These are phyloP conservation scores for Hedya salicella DNA, from an alignment of 2,888 invertebrate genomes.

Conservation along the genomic window DNA sequence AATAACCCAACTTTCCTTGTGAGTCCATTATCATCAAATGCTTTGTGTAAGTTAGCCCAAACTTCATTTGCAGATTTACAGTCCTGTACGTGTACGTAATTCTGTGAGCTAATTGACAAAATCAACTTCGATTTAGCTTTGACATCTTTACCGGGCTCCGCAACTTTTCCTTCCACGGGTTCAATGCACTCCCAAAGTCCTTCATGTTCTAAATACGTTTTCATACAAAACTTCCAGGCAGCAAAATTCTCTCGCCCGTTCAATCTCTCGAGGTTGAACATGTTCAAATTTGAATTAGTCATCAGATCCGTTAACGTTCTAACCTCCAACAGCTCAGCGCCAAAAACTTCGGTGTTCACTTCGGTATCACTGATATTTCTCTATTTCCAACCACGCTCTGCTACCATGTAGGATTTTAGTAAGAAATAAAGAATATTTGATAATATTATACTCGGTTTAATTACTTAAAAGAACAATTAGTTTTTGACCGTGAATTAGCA, in stretches of 20 bases:
- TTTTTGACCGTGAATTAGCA: too few species aligned
- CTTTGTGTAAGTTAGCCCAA: slow-evolving; percentile 35
- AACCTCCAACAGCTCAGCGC: neutral
- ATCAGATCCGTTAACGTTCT: neutral
- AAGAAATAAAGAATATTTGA: too few species aligned
- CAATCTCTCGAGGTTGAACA: slow-evolving; percentile 17
- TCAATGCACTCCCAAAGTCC: slow-evolving; percentile 1
- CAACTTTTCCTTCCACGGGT: neutral
- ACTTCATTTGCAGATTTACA: slow-evolving; percentile 31
- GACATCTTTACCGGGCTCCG: neutral
- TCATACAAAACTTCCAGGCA: slow-evolving; percentile 8
- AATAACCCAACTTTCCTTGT: slow-evolving; percentile 45
- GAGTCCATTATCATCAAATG: slow-evolving; percentile 41
- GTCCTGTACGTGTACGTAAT: slow-evolving; percentile 28
- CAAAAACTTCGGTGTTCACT: neutral
- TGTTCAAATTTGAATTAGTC: neutral
- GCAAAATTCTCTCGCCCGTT: slow-evolving; percentile 11
- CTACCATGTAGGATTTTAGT: slow-evolving; percentile 3
- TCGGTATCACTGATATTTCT: slow-evolving; percentile 2
- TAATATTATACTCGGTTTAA: too few species aligned
- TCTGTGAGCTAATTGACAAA: neutral
- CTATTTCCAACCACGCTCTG: slow-evolving; percentile 6
- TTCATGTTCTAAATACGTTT: slow-evolving; percentile 5
- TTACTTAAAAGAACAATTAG: too few species aligned
- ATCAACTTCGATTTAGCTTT: neutral